These are phyloP conservation scores for Agriopis marginaria DNA, from an alignment of 2,888 invertebrate genomes.

Conservation along the genomic window DNA sequence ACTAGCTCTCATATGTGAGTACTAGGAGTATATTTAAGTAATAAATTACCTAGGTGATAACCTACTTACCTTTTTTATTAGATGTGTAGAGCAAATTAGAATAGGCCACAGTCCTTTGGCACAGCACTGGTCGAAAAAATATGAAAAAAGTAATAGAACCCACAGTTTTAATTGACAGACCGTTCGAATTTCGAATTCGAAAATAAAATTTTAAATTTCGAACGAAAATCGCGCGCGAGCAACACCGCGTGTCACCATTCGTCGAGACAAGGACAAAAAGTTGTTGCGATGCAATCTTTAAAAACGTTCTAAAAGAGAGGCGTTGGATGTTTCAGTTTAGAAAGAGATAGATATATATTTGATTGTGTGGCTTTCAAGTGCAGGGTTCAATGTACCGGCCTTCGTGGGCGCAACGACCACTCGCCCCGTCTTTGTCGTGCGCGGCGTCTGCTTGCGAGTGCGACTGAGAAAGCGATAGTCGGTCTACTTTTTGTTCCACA, in stretches of 20 bases:
- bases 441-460: conserved; percentile 42
- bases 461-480: conserved; percentile 57
- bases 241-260: conserved; percentile 41
- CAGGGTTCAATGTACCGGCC: conserved; percentile 81
- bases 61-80: neutral
- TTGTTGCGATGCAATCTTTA: conserved; percentile 49
- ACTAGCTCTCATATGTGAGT: neutral
- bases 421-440: conserved; percentile 58
- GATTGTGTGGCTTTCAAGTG: conserved; percentile 59
- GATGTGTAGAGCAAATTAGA: neutral
- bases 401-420: conserved; percentile 78
- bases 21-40: too few species aligned
- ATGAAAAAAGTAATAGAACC: neutral
- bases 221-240: conserved; percentile 49
- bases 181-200: conserved; percentile 31
- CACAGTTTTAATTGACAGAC: conserved; percentile 24
- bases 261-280: conserved; percentile 46
- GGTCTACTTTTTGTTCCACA: conserved; percentile 81
- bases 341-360: conserved; percentile 66
- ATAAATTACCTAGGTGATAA: too few species aligned
- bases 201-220: conserved; percentile 43
- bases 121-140: conserved; percentile 8
- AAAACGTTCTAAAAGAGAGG: conserved; percentile 56
- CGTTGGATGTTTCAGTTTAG: conserved; percentile 59
- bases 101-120: conserved; percentile 5